Evolutionary conservation across 2,113 vertebrate species (phyloP).

Genomic region (Todiramphus chloris): DNA sequence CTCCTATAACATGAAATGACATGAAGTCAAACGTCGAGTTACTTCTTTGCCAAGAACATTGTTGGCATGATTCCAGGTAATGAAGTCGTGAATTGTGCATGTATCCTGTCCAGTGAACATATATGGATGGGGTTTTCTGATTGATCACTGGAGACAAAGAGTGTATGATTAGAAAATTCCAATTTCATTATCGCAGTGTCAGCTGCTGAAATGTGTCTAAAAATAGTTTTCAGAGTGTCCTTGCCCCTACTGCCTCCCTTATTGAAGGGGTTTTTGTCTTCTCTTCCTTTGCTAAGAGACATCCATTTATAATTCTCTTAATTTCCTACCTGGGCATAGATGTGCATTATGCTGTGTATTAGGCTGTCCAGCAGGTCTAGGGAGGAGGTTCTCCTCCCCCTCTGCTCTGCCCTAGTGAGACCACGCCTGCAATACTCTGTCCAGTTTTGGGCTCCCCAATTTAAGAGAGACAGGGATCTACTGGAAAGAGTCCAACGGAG

Average conservation of each 20-base stretch:
- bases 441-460: no score
- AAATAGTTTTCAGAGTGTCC: not conserved
- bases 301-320: not conserved
- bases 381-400: no score
- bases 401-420: no score
- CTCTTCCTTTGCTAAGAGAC: not conserved
- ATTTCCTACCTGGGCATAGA: not conserved
- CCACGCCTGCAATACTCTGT: no score
- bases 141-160: not conserved
- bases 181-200: not conserved
- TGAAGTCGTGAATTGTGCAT: accelerated
- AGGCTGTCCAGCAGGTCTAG: not conserved
- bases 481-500: no score
- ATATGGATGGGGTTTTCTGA: not conserved
- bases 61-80: not conserved
- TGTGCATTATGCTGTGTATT: not conserved
- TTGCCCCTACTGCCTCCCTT: not conserved
- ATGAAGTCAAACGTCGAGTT: not conserved
- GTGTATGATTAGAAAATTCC: not conserved
- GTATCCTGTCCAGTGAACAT: not conserved
- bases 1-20: not conserved
- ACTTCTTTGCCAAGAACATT: not conserved
- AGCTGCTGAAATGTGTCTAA: not conserved
- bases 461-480: no score
- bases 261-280: not conserved